Conservation (phyloP, 2,888 invertebrate species). For the Pollenia labialis region DNA sequence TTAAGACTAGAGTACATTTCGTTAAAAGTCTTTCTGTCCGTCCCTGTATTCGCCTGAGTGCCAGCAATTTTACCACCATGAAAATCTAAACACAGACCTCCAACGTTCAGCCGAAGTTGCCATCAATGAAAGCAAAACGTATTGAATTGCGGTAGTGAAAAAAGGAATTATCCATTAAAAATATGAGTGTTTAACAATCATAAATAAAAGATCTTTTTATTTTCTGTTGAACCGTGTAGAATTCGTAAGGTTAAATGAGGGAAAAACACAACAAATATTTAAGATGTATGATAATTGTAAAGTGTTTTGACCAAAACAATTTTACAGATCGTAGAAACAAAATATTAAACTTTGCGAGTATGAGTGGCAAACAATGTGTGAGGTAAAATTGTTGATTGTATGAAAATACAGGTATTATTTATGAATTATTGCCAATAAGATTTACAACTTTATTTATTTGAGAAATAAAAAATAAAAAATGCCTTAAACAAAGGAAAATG, state of each 20-base stretch:
- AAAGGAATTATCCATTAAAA: slow-evolving; percentile 62
- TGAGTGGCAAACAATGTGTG: slow-evolving; percentile 44
- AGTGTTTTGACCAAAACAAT: slow-evolving; percentile 65
- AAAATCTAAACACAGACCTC: slow-evolving; percentile 43
- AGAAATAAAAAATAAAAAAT: slow-evolving; percentile 12
- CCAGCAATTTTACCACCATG: slow-evolving; percentile 34
- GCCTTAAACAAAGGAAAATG: not conserved
- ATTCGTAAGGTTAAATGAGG: slow-evolving; percentile 35
- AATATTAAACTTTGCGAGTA: not conserved
- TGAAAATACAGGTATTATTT: slow-evolving; percentile 30
- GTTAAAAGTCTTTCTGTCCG: slow-evolving; percentile 23
- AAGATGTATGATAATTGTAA: slow-evolving; percentile 65
- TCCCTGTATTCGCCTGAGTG: slow-evolving; percentile 24
- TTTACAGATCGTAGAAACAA: slow-evolving; percentile 22
- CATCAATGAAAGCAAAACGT: not conserved
- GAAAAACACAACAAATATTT: slow-evolving; percentile 22
- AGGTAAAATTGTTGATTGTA: slow-evolving; percentile 54
- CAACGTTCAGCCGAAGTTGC: slow-evolving; percentile 25
- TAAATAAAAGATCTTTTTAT: slow-evolving; percentile 65
- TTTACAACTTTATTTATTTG: slow-evolving; percentile 68
- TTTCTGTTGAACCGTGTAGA: slow-evolving; percentile 23
- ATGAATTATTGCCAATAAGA: slow-evolving; percentile 63
- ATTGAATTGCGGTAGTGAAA: slow-evolving; percentile 39
- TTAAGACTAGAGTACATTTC: slow-evolving; percentile 14
- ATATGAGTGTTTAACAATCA: slow-evolving; percentile 61